Percentiles rank a stretch among this genome's conserved stretches.
phyloP scores from a whole-genome alignment of 2,113 vertebrate species.

The Datnioides undecimradiatus region DNA sequence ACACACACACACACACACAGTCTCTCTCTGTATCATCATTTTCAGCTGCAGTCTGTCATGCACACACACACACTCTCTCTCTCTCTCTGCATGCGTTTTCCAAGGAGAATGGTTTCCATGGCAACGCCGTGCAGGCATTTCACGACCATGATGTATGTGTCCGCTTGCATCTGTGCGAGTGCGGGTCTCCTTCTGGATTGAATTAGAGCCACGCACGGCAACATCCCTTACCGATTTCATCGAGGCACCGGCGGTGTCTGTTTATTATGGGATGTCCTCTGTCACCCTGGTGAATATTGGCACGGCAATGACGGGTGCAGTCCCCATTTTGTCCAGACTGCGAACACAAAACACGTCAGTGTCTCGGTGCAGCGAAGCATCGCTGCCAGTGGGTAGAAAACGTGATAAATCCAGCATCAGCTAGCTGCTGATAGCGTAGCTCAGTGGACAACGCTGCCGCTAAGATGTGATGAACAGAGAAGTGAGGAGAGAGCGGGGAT shows the following conservation, averaged over 20 bases:
- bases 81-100: background rate
- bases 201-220: background rate
- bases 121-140: conserved; percentile 52
- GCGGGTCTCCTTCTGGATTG: conserved; percentile 7
- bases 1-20: conserved; percentile 1
- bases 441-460: background rate
- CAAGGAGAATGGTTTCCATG: conserved; percentile 65
- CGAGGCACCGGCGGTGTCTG: fast-evolving
- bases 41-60: background rate
- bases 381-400: too few relatives aligned
- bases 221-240: background rate
- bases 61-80: background rate
- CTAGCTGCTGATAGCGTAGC: background rate
- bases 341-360: background rate
- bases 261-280: background rate
- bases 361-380: background rate
- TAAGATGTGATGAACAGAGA: background rate
- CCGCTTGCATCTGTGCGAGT: background rate
- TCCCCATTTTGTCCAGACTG: background rate
- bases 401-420: background rate
- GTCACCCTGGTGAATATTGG: background rate
- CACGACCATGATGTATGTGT: conserved; percentile 32
- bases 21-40: conserved; percentile 6
- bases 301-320: background rate
- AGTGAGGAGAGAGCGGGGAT: background rate